Percentiles rank a stretch among this genome's conserved stretches.
Conservation (phyloP, 2,797 vertebrate species). For the Odontamblyopus rebecca region DNA sequence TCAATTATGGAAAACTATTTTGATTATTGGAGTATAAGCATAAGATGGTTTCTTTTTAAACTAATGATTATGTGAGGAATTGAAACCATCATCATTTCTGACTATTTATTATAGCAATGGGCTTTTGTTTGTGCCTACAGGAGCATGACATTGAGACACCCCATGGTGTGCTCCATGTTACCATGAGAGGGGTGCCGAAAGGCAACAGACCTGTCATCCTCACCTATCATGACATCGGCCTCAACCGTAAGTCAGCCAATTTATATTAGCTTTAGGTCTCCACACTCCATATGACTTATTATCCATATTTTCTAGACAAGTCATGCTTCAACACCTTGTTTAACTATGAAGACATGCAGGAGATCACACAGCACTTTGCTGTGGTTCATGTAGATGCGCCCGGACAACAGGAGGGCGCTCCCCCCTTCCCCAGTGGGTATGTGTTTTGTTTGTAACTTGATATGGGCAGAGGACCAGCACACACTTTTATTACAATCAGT, state of each 20-base stretch:
- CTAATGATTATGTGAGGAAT: background rate
- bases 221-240: slow-evolving; percentile 97
- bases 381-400: slow-evolving; percentile 96
- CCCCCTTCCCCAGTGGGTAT: slow-evolving; percentile 92
- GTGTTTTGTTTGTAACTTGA: slow-evolving; percentile 24
- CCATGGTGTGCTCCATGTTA: slow-evolving; percentile 92
- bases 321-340: slow-evolving; percentile 98
- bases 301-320: slow-evolving; percentile 82
- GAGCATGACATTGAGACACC: slow-evolving; percentile 97
- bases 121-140: slow-evolving; percentile 68
- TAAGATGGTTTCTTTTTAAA: too few species aligned
- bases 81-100: background rate
- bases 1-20: background rate
- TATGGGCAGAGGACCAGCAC: background rate
- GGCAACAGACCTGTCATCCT: slow-evolving; percentile 95
- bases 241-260: slow-evolving; percentile 88
- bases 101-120: background rate
- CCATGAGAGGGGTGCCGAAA: slow-evolving; percentile 89
- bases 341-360: slow-evolving; percentile 98
- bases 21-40: background rate
- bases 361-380: slow-evolving; percentile 96
- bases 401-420: slow-evolving; percentile 92
- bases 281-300: background rate
- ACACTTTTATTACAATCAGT: background rate
- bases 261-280: slow-evolving; percentile 1